Evolutionary conservation across 2,888 invertebrate genomes (phyloP).

Genomic region (Empis livida): DNA sequence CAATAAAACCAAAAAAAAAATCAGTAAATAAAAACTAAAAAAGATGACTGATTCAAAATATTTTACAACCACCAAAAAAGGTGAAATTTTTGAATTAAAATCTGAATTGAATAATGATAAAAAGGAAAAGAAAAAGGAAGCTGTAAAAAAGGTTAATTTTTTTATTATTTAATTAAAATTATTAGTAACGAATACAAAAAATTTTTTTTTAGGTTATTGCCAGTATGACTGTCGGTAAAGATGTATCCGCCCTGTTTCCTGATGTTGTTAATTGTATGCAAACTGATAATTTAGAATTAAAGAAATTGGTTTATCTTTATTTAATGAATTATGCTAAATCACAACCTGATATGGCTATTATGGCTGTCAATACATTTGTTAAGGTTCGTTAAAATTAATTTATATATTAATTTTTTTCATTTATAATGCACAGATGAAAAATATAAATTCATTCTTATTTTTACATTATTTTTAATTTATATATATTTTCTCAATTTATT

Average conservation of each 20-base stretch:
- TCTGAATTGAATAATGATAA: constrained; percentile 98
- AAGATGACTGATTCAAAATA: constrained; percentile 98
- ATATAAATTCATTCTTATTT: no score
- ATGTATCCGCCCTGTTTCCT: constrained; percentile 95
- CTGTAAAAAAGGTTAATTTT: constrained; percentile 82
- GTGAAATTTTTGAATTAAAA: constrained; percentile 98
- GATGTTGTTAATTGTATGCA: constrained; percentile 99
- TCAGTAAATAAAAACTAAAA: not conserved
- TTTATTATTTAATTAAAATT: not conserved
- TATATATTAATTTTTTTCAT: not conserved
- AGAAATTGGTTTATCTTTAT: constrained; percentile 96
- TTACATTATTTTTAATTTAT: no score
- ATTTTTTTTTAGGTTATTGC: constrained; percentile 73
- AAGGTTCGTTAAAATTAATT: constrained; percentile 57
- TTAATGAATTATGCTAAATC: constrained; percentile 99
- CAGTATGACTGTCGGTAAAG: constrained; percentile 99
- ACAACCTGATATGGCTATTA: constrained; percentile 99
- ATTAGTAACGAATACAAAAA: not conserved
- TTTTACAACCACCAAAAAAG: constrained; percentile 99
- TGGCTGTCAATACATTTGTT: constrained; percentile 99
- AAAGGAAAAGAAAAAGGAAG: constrained; percentile 98
- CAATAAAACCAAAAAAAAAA: no score
- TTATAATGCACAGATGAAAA: not conserved
- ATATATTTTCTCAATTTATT: no score
- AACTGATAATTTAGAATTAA: constrained; percentile 96